Percentiles rank a stretch among this genome's conserved stretches.
Conservation (phyloP, 2,888 invertebrate genomes). For the Pollenia griseotomentosa region DNA sequence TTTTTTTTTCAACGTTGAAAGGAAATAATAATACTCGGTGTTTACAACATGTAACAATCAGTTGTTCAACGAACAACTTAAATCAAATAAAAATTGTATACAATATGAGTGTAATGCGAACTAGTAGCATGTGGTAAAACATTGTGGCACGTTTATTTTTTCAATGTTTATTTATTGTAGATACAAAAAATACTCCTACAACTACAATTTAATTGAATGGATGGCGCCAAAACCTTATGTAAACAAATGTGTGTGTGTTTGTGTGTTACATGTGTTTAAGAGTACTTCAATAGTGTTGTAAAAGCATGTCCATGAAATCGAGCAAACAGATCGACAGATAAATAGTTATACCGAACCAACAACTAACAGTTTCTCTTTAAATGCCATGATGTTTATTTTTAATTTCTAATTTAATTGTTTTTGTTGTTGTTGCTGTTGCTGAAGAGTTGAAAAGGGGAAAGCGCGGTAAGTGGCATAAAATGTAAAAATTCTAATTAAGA, state of each 20-base stretch:
- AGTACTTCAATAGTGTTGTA: conserved; percentile 14
- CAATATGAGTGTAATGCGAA: conserved; percentile 17
- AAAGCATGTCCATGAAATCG: conserved; percentile 31
- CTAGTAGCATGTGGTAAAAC: conserved; percentile 50
- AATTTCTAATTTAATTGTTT: conserved; percentile 17
- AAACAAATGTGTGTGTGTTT: conserved; percentile 4
- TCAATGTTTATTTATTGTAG: conserved; percentile 54
- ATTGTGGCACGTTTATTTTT: conserved; percentile 56
- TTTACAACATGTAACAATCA: conserved; percentile 56
- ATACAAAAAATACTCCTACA: conserved; percentile 36
- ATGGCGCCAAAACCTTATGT: conserved; percentile 49
- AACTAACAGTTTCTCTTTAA: background rate
- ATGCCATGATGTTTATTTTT: conserved; percentile 36
- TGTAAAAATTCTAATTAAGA: conserved; percentile 6
- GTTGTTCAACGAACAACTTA: conserved; percentile 27
- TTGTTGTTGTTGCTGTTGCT: background rate
- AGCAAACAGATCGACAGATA: background rate
- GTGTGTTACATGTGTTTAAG: background rate
- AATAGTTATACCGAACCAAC: background rate
- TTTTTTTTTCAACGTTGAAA: conserved; percentile 9
- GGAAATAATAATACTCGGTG: conserved; percentile 23
- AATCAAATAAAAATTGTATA: conserved; percentile 44
- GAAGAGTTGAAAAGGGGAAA: background rate
- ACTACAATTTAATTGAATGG: conserved; percentile 38
- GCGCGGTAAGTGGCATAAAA: background rate